These are phyloP conservation scores for Triplophysa siluroides DNA, from an alignment of 2,113 vertebrate genomes.

Conservation along the genomic window DNA sequence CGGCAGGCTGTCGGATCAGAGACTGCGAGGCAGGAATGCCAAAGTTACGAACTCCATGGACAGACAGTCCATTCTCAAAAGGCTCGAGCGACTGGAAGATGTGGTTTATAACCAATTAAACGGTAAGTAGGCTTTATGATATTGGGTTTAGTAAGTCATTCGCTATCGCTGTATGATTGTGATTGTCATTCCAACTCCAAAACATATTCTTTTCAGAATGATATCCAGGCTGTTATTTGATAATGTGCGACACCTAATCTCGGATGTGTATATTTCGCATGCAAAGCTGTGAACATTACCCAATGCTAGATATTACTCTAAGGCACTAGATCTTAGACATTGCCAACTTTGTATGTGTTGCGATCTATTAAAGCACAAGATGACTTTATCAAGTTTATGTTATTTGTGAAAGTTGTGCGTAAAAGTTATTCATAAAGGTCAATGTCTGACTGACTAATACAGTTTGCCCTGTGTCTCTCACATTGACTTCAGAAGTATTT, in stretches of 20 bases:
- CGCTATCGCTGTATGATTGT: background rate
- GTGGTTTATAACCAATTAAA: conserved; percentile 97
- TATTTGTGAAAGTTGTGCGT: no score
- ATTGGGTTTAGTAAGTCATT: background rate
- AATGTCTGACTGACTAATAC: background rate
- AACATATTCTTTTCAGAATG: background rate
- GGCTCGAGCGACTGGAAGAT: conserved; percentile 93
- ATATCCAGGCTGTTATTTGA: background rate
- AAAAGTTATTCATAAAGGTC: background rate
- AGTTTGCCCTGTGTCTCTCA: background rate
- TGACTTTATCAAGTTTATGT: background rate
- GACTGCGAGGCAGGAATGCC: conserved; percentile 81
- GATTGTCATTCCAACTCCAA: background rate
- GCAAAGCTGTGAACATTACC: no score
- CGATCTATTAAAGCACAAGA: background rate
- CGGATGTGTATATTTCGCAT: background rate
- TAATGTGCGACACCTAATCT: background rate
- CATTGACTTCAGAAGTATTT: background rate
- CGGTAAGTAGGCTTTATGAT: conserved; percentile 73
- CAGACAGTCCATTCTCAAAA: conserved; percentile 91
- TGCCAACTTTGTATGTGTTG: background rate
- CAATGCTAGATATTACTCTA: background rate
- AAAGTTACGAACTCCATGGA: conserved; percentile 85
- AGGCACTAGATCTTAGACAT: background rate
- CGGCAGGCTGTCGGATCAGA: conserved; percentile 83